phyloP scores from a whole-genome alignment of 2,113 vertebrate genomes.

The Tetrax tetrax region DNA sequence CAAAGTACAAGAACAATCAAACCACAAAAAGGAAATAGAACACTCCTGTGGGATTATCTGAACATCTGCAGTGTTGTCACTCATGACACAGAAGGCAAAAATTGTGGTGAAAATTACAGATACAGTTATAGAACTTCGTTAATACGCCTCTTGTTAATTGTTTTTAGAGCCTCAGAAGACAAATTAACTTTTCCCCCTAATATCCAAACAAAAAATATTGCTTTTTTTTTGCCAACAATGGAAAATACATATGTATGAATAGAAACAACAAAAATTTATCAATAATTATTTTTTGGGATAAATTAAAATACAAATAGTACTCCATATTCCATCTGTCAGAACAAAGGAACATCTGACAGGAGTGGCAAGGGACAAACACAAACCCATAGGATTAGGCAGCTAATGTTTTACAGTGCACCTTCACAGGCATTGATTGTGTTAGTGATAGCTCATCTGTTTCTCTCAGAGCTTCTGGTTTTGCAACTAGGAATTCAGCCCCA shows the following conservation, averaged over 20 bases:
- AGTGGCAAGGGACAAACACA: background rate
- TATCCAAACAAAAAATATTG: background rate
- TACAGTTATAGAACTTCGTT: background rate
- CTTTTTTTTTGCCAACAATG: background rate
- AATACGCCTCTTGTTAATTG: background rate
- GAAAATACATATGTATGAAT: background rate
- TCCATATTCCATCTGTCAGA: background rate
- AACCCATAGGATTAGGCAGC: background rate
- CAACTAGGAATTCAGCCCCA: background rate
- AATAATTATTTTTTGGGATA: background rate
- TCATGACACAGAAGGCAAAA: background rate
- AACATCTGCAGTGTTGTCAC: background rate
- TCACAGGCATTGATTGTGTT: background rate
- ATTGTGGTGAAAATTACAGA: background rate
- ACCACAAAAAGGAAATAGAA: background rate
- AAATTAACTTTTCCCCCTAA: background rate
- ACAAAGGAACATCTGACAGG: background rate
- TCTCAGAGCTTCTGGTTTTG: background rate
- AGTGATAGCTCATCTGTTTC: background rate
- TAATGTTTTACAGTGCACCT: background rate
- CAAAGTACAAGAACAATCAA: background rate
- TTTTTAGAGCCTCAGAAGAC: background rate
- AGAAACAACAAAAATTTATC: background rate
- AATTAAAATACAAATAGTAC: background rate
- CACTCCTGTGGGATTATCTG: background rate